These are phyloP conservation scores for Cynopterus brachyotis DNA, from an alignment of 2,113 vertebrate species.

Conservation along the genomic window DNA sequence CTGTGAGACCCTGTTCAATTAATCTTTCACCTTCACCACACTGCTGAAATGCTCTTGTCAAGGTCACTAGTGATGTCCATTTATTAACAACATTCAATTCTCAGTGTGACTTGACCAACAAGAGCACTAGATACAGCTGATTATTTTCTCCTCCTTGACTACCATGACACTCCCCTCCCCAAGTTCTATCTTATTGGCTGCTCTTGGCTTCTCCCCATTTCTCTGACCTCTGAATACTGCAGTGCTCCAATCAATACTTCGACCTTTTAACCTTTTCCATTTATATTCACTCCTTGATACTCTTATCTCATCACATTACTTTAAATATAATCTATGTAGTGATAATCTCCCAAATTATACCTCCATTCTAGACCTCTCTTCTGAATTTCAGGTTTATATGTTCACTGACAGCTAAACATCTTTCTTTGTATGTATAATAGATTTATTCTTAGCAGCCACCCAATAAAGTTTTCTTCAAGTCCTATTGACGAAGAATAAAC, in stretches of 20 bases:
- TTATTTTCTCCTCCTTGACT: background rate
- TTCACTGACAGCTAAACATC: background rate
- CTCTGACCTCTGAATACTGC: background rate
- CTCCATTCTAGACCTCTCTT: background rate
- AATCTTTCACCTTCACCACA: background rate
- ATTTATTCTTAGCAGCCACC: background rate
- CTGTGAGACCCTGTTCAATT: background rate
- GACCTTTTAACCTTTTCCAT: background rate
- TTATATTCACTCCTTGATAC: background rate
- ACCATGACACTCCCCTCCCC: background rate
- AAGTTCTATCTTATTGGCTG: background rate
- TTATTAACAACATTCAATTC: background rate
- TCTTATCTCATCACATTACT: background rate
- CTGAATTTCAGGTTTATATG: background rate
- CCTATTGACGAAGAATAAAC: background rate
- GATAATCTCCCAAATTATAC: background rate
- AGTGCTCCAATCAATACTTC: background rate
- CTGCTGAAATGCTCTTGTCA: background rate
- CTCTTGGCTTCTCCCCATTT: background rate
- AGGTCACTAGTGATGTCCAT: background rate
- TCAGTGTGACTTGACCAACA: background rate
- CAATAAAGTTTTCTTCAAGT: background rate
- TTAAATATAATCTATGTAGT: background rate
- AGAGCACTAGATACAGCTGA: background rate
- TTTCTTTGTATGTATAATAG: background rate